These are phyloP conservation scores for Dinocampus coccinellae DNA, from an alignment of 2,888 invertebrate species.

Conservation along the genomic window DNA sequence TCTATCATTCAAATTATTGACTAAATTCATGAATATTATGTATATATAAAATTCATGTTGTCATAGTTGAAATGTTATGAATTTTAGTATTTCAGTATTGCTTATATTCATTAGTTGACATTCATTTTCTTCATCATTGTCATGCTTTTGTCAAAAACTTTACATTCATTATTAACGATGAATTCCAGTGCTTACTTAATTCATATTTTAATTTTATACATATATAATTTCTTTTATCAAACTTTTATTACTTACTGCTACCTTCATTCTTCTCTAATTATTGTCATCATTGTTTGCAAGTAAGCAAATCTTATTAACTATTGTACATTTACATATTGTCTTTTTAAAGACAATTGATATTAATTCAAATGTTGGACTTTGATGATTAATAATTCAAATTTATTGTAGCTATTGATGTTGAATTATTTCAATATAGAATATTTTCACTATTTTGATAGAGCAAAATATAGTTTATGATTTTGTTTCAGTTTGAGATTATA, in stretches of 20 bases:
- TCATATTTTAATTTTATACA: neutral
- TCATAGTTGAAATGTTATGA: neutral
- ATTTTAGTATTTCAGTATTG: no score
- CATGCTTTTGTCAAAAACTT: neutral
- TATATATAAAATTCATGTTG: neutral
- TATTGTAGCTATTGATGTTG: no score
- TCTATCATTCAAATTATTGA: neutral
- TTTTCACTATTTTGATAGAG: no score
- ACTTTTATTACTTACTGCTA: neutral
- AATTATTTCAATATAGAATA: no score
- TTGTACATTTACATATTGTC: neutral
- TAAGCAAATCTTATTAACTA: neutral
- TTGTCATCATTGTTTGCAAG: neutral
- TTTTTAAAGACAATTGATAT: no score
- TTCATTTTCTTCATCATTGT: no score
- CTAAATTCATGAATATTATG: neutral
- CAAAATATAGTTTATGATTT: no score
- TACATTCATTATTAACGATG: neutral
- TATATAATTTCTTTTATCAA: conserved; percentile 4
- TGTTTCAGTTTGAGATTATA: no score
- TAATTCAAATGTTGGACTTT: no score
- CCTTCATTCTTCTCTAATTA: neutral
- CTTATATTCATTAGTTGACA: no score
- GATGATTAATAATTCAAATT: no score
- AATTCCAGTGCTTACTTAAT: neutral